These are phyloP conservation scores for Anthopleura xanthogrammica DNA, from an alignment of 92 coral and sea anemone genomes.

Conservation along the genomic window DNA sequence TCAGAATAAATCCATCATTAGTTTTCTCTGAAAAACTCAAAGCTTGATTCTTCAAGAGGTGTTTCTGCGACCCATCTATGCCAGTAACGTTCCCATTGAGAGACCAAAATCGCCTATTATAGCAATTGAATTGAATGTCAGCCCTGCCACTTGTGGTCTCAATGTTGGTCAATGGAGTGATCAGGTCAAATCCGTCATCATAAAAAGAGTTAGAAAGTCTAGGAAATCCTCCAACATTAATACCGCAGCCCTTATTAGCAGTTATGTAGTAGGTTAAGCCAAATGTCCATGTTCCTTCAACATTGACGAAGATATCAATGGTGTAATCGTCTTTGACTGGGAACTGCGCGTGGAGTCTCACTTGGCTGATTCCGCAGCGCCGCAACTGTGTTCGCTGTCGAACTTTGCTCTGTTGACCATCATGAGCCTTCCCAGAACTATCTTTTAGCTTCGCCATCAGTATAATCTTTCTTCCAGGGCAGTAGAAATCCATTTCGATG, in stretches of 20 bases:
- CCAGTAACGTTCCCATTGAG: conserved; percentile 38
- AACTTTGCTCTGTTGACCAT: neutral
- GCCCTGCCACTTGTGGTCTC: conserved; percentile 53
- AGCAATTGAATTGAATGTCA: conserved; percentile 32
- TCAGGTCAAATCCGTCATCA: conserved; percentile 46
- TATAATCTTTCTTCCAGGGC: conserved; percentile 46
- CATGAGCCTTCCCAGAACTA: conserved; percentile 35
- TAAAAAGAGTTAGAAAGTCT: conserved; percentile 47
- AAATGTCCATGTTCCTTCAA: conserved; percentile 46
- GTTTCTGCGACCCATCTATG: conserved; percentile 11
- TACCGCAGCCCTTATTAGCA: conserved; percentile 43
- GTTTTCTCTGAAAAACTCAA: conserved; percentile 39
- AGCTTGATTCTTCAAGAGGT: conserved; percentile 27
- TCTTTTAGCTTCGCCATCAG: conserved; percentile 56
- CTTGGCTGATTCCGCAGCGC: conserved; percentile 59
- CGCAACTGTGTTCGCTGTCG: conserved; percentile 59
- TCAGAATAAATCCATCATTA: conserved; percentile 39
- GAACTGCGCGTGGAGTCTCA: conserved; percentile 62
- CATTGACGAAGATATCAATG: conserved; percentile 53
- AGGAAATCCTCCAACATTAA: conserved; percentile 59
- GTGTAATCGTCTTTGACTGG: conserved; percentile 63
- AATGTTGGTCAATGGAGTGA: conserved; percentile 61
- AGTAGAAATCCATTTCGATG: conserved; percentile 67
- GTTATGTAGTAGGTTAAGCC: conserved; percentile 52
- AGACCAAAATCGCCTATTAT: conserved; percentile 35